Conservation (phyloP, 2,888 invertebrate species). For the Sepioteuthis lessoniana region DNA sequence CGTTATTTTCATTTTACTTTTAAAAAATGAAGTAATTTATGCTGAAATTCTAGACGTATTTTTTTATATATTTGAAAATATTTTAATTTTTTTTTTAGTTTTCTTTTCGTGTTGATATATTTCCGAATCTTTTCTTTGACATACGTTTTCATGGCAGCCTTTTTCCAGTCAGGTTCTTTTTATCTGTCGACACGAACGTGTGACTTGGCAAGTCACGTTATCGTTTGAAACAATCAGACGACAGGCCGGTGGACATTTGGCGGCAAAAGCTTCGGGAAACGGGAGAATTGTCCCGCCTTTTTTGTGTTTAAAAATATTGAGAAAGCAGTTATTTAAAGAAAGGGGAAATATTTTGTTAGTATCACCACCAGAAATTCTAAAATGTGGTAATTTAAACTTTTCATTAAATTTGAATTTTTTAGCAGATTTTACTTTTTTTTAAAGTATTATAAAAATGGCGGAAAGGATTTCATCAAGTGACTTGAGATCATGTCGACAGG, state of each 20-base stretch:
- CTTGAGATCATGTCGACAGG: neutral
- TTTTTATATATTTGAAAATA: neutral
- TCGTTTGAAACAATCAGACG: neutral
- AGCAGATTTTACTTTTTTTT: neutral
- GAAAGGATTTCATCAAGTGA: neutral
- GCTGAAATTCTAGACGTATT: neutral
- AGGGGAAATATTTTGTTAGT: neutral
- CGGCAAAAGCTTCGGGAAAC: neutral
- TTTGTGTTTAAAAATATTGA: neutral
- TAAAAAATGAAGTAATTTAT: neutral
- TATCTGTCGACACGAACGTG: neutral
- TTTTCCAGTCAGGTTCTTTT: neutral
- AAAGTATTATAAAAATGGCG: neutral
- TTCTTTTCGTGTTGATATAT: conserved; percentile 9
- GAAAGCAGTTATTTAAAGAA: neutral
- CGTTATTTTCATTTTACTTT: neutral
- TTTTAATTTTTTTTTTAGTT: neutral
- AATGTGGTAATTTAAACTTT: neutral
- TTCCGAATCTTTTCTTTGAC: neutral
- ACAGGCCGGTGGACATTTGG: conserved; percentile 11
- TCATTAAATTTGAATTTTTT: neutral
- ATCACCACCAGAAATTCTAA: neutral
- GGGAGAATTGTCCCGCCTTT: neutral
- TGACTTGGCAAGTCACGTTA: conserved; percentile 9
- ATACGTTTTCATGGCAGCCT: neutral